Base-by-base conservation (phyloP, 2,888 invertebrate species). In the Eilema caniola region DNA sequence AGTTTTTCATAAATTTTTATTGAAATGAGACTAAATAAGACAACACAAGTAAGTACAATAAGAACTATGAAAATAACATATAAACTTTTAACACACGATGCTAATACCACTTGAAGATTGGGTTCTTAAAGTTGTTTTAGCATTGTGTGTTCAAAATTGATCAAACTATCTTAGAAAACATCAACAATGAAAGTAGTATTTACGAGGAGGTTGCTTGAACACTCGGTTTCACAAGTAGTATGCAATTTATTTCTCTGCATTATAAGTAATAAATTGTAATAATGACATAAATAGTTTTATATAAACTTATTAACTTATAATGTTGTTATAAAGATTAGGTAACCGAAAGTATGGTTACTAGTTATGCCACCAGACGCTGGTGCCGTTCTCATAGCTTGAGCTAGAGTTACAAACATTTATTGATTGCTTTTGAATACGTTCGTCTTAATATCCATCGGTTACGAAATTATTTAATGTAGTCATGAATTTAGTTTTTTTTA, bases 301-400 rank as follows among this genome's bases (percentile, higher is more conserved):
- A 31, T 37, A 69, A 65, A 37, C 25, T 62, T 28, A 67, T 75
- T 25, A 24, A 63, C 28, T 57, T 37, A 37, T 53, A 66, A 68
- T 31, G 8, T 20, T n/a, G 33, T 14, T 31, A 28, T 23, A 53
- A 25, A 66, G 47, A 68, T 71, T 76, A 66, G 71, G 71, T 68
- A 76, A 71, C 67, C 33, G 24, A 56, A 67, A 33, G 47, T 66
- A 41, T 16, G 23, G 66, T 66, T 72, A 33, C 37, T 47, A 74
- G 61, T 59, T 76, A 62, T 68, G 70, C 56, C n/a, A 62, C 41
- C 66, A 68, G 59, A 61, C 67, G 41, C 69, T 59, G 53, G 62
- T 53, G 57, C 59, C 41, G 16, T 65, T 72, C 69, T 62, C 61
- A 16, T 72, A 62, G 66, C 24, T 24, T 3, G 0, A 62, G 14